Conservation (phyloP, 2,797 vertebrate genomes). For the Gymnoscopelus braueri region DNA sequence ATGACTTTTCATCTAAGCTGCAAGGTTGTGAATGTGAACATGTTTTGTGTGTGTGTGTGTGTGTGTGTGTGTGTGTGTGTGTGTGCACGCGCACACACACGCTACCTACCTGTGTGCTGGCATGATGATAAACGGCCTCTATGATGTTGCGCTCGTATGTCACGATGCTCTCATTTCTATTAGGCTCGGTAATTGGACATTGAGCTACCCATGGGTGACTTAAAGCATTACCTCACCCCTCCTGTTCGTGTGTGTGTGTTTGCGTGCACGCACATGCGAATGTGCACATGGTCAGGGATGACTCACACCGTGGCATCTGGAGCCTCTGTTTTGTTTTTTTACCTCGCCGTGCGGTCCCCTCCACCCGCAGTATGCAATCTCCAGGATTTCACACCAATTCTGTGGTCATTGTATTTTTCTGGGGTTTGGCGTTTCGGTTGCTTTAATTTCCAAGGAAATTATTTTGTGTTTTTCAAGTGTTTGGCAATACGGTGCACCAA, state of each 20-base stretch:
- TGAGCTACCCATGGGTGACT: constrained; percentile 71
- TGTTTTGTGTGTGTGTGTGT: background rate
- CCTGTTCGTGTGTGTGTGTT: constrained; percentile 43
- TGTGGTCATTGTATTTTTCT: too few relatives aligned
- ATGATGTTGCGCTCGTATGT: constrained; percentile 59
- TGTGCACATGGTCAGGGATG: constrained; percentile 32
- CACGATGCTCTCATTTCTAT: constrained; percentile 64
- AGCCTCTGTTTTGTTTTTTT: constrained; percentile 11
- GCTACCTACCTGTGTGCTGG: constrained; percentile 11
- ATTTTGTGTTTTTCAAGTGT: background rate
- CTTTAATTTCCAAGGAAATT: background rate
- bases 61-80: background rate
- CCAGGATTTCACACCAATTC: too few relatives aligned
- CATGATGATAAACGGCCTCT: constrained; percentile 54
- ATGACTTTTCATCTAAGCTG: too few relatives aligned
- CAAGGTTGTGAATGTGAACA: background rate
- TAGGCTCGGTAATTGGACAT: constrained; percentile 74
- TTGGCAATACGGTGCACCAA: too few relatives aligned
- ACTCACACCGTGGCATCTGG: constrained; percentile 58
- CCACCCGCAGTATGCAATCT: background rate
- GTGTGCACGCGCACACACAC: background rate
- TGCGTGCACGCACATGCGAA: background rate
- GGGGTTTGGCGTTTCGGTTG: background rate
- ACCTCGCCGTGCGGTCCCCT: background rate
- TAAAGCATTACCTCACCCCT: constrained; percentile 83